A percentile compares a stretch with the other conserved stretches of the same genome.
These are phyloP conservation scores for Corythoichthys haematopterus DNA, from an alignment of 2,113 vertebrate genomes.

Conservation along the genomic window DNA sequence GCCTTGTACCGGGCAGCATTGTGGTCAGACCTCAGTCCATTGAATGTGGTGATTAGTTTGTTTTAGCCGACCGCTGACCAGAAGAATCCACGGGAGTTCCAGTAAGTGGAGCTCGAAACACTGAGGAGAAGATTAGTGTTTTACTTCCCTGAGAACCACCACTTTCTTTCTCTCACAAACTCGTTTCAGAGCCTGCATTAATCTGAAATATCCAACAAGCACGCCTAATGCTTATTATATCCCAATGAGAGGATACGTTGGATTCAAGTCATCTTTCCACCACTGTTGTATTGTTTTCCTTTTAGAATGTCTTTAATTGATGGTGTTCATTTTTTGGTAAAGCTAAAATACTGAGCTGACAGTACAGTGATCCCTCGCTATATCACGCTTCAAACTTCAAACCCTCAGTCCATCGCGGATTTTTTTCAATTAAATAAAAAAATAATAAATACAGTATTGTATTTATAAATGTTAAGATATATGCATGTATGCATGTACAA, in stretches of 20 bases:
- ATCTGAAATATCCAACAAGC: conserved; percentile 2
- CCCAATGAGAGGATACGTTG: neutral
- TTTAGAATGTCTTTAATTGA: too few species aligned
- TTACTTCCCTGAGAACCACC: conserved; percentile 40
- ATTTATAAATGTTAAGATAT: too few species aligned
- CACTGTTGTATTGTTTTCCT: neutral
- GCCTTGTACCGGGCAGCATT: conserved; percentile 46
- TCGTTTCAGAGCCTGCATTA: neutral
- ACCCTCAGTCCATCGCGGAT: too few species aligned
- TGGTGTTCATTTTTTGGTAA: too few species aligned
- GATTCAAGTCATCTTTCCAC: neutral
- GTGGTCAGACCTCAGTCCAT: conserved; percentile 55
- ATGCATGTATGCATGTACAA: too few species aligned
- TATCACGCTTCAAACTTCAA: too few species aligned
- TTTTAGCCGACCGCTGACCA: conserved; percentile 59
- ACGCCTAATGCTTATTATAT: neutral
- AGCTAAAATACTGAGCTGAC: too few species aligned
- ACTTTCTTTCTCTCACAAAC: conserved; percentile 1
- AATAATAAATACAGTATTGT: too few species aligned
- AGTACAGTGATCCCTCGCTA: too few species aligned
- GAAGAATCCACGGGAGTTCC: conserved; percentile 61
- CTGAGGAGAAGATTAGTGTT: conserved; percentile 52
- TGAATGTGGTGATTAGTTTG: conserved; percentile 65
- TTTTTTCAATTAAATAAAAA: too few species aligned
- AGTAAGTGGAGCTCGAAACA: conserved; percentile 58